These are phyloP conservation scores for Rhegmatorhina hoffmannsi DNA, from an alignment of 2,113 vertebrate species.

Conservation along the genomic window DNA sequence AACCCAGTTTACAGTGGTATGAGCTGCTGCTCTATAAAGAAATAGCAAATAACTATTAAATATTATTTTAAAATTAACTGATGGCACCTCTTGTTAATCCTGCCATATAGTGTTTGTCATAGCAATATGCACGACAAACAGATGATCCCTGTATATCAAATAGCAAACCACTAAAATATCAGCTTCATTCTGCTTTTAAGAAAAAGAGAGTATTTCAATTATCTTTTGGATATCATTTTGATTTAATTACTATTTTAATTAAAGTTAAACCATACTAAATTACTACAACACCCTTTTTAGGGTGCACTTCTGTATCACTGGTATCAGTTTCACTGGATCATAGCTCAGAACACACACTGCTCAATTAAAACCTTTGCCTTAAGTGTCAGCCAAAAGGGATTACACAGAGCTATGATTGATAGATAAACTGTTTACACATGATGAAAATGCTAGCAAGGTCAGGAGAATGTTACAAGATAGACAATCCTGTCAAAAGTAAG, in stretches of 20 bases:
- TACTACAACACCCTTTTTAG: not conserved
- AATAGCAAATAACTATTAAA: not conserved
- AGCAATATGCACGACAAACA: not conserved
- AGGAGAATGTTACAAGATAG: not conserved
- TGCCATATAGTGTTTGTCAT: not conserved
- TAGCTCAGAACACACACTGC: not conserved
- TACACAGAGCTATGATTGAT: not conserved
- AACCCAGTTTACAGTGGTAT: not conserved
- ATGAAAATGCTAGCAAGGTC: not conserved
- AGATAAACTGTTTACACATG: not conserved
- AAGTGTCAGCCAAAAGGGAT: not conserved
- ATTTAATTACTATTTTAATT: not conserved
- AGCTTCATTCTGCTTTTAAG: not conserved
- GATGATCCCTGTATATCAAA: not conserved
- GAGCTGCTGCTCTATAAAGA: not conserved
- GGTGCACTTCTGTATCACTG: not conserved
- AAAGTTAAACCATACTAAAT: not conserved
- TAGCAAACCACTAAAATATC: not conserved
- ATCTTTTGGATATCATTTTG: not conserved
- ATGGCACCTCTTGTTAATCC: not conserved
- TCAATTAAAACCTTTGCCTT: not conserved
- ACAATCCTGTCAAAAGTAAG: not conserved
- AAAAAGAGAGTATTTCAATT: not conserved
- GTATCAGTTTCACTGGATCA: not conserved
- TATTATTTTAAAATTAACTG: not conserved